Evolutionary conservation across 1,140 invertebrate genomes (phyloP).

Genomic region (Euwallacea fornicatus): DNA sequence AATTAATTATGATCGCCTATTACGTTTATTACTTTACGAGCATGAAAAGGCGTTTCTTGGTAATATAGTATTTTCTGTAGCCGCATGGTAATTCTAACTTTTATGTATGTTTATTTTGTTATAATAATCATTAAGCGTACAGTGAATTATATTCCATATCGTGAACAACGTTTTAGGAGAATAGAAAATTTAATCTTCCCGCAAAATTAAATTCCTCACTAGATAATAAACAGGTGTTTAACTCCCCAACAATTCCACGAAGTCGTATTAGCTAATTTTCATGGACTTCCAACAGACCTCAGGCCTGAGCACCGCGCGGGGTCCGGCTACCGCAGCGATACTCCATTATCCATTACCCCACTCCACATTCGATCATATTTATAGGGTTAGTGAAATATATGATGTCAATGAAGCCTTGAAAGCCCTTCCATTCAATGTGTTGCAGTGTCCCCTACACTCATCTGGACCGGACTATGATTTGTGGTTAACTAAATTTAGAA

Average conservation of each 20-base stretch:
- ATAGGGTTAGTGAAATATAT: slow-evolving; percentile 47
- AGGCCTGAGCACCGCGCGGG: slow-evolving; percentile 1
- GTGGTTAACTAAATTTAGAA: slow-evolving; percentile 20
- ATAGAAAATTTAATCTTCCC: too few species aligned
- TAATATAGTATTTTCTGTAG: slow-evolving; percentile 3
- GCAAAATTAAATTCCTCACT: too few species aligned
- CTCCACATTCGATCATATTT: slow-evolving; percentile 44
- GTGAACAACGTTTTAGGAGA: too few species aligned
- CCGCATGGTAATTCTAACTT: too few species aligned
- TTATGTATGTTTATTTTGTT: too few species aligned
- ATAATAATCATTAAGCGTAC: too few species aligned
- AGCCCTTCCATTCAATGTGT: slow-evolving; percentile 20
- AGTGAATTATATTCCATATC: too few species aligned
- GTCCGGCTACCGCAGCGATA: slow-evolving; percentile 32
- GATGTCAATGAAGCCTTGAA: slow-evolving; percentile 33
- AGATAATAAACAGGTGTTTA: too few species aligned
- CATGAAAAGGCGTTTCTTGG: slow-evolving; percentile 9
- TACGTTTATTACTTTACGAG: slow-evolving; percentile 10
- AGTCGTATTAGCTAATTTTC: too few species aligned
- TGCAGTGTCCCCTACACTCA: slow-evolving; percentile 40
- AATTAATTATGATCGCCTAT: slow-evolving; percentile 18
- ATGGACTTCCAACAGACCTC: too few species aligned
- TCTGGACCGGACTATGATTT: slow-evolving; percentile 41
- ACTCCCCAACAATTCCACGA: too few species aligned
- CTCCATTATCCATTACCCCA: slow-evolving; percentile 40